Conservation (phyloP, 2,888 invertebrate genomes). For the Leptopilina syphax region DNA sequence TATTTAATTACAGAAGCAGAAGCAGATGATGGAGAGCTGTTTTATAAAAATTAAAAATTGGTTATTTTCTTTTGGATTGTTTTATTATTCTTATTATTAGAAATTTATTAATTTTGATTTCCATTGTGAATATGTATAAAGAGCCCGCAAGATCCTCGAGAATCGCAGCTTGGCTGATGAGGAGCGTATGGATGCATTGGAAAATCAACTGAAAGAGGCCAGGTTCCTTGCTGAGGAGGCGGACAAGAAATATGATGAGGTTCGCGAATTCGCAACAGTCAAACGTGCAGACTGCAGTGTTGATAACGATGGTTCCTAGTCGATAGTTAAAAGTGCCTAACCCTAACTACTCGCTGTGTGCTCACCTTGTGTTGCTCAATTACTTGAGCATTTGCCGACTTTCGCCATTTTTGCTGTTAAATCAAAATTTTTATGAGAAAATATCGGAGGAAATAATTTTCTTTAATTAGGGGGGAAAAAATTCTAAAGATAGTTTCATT, state of each 20-base stretch:
- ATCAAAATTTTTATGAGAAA: not conserved
- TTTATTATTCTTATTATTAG: not conserved
- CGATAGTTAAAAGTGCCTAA: slow-evolving; percentile 75
- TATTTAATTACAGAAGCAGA: not conserved
- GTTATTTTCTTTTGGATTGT: not conserved
- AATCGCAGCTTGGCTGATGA: slow-evolving; percentile 92
- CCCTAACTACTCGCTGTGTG: slow-evolving; percentile 70
- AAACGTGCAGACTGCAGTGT: slow-evolving; percentile 74
- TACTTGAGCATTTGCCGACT: slow-evolving; percentile 48
- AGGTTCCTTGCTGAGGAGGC: slow-evolving; percentile 99
- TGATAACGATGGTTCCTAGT: slow-evolving; percentile 74
- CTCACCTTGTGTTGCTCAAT: slow-evolving; percentile 67
- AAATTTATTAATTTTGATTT: slow-evolving; percentile 59
- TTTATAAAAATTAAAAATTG: not conserved
- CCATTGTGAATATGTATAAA: slow-evolving; percentile 76
- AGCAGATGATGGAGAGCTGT: slow-evolving; percentile 17
- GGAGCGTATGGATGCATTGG: slow-evolving; percentile 97
- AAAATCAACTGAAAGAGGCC: slow-evolving; percentile 98
- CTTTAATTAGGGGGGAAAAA: too few relatives aligned
- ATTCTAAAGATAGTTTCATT: too few relatives aligned
- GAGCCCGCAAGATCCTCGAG: slow-evolving; percentile 98
- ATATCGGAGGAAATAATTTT: not conserved
- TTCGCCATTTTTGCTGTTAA: slow-evolving; percentile 4
- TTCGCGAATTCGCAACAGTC: slow-evolving; percentile 78
- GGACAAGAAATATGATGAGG: slow-evolving; percentile 99